phyloP scores from a whole-genome alignment of 2,797 vertebrate genomes.

The Meriones psammophilus region DNA sequence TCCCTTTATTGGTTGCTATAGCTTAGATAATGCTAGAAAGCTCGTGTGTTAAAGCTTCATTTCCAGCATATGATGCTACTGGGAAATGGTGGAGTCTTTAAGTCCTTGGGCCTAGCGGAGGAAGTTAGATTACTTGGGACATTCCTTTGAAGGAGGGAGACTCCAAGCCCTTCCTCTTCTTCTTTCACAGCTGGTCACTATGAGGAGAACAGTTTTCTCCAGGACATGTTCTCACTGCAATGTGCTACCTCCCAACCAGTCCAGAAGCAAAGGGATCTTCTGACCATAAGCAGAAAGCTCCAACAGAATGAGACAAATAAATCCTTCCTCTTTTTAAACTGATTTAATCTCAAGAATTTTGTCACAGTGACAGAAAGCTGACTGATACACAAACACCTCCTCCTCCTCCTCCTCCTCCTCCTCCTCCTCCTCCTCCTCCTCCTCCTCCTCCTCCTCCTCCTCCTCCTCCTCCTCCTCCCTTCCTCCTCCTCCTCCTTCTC shows the following conservation, averaged over 20 bases:
- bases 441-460: background rate
- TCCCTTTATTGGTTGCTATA: background rate
- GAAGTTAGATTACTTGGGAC: background rate
- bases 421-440: background rate
- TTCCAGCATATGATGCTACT: background rate
- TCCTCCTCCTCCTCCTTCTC: background rate
- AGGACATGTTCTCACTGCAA: background rate
- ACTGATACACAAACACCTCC: background rate
- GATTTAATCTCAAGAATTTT: background rate
- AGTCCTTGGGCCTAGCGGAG: background rate
- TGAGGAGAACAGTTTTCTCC: background rate
- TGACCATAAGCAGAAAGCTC: background rate
- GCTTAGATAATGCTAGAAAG: background rate
- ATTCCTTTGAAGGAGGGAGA: background rate
- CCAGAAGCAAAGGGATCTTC: background rate
- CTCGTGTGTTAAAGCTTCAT: background rate
- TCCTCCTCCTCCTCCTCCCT: background rate
- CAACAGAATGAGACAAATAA: background rate
- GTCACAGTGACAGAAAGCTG: background rate
- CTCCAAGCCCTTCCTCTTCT: background rate
- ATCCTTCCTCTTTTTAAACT: background rate
- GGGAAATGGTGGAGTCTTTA: background rate
- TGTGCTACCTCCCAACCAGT: background rate
- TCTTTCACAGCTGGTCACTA: background rate
- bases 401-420: background rate